Evolutionary conservation across 1,140 invertebrate species (phyloP).

Genomic region (Rhopalosiphum maidis): DNA sequence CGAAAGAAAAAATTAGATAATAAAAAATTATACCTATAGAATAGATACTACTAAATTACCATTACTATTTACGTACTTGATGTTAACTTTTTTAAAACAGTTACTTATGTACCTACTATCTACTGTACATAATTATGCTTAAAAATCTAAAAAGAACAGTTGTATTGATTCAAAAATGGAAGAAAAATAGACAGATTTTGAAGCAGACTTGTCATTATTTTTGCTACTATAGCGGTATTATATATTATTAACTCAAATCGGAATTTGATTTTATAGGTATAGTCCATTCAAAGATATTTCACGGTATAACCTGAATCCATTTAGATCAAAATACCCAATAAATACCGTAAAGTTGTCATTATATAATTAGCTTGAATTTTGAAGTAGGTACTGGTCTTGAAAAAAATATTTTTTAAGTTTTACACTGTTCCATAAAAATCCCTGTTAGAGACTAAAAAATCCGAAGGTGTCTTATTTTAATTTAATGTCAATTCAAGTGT

Average conservation of each 20-base stretch:
- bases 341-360: constrained; percentile 11
- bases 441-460: not conserved
- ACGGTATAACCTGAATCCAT: not conserved
- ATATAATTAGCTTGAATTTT: not conserved
- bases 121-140: not conserved
- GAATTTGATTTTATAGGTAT: not conserved
- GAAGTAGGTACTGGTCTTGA: not conserved
- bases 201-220: not conserved
- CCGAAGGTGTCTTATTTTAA: not conserved
- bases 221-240: not conserved
- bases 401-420: not conserved
- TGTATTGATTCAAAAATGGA: not conserved
- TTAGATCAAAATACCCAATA: not conserved
- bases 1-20: not conserved
- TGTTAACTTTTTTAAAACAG: not conserved
- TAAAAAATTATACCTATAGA: not conserved
- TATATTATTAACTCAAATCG: not conserved
- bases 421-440: not conserved
- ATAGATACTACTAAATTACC: not conserved
- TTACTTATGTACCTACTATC: not conserved
- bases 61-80: not conserved
- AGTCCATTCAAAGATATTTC: constrained; percentile 12
- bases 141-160: not conserved
- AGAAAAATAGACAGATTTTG: not conserved
- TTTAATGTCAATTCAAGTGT: not conserved